A percentile compares a stretch with the other conserved stretches of the same genome.
Conservation (phyloP, 1,140 invertebrate genomes). For the Zaprionus tsacasi region DNA sequence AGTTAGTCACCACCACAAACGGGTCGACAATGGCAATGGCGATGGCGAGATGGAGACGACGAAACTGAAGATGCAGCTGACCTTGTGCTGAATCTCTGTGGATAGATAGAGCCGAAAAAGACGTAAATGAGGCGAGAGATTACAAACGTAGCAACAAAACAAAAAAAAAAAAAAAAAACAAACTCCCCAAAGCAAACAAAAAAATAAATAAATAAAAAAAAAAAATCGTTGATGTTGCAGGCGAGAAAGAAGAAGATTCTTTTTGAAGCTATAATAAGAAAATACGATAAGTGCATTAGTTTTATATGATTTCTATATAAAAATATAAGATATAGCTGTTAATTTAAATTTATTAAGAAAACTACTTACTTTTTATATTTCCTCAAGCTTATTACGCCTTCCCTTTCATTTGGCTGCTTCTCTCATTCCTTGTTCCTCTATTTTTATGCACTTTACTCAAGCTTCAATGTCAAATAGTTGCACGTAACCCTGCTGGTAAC, state of each 20-base stretch:
- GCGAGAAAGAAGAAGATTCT: neutral
- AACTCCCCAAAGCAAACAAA: neutral
- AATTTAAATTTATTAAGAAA: no score
- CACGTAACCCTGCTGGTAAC: neutral
- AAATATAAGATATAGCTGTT: no score
- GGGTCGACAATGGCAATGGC: constrained; percentile 49
- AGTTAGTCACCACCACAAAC: constrained; percentile 59
- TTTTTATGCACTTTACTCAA: neutral
- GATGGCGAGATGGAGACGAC: constrained; percentile 4
- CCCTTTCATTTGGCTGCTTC: neutral
- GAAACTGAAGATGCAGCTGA: constrained; percentile 71
- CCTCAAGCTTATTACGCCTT: no score
- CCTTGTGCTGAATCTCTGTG: constrained; percentile 73
- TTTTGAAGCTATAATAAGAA: neutral
- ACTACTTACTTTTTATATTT: no score
- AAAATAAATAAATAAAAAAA: neutral
- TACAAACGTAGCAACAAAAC: constrained; percentile 28
- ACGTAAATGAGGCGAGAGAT: constrained; percentile 28
- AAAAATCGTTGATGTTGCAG: constrained; percentile 1
- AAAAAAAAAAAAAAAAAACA: constrained; percentile 34
- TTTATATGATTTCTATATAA: no score
- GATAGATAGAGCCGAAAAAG: constrained; percentile 32
- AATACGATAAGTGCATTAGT: no score
- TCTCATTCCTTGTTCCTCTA: neutral
- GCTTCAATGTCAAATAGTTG: neutral